A percentile compares a stretch with the other conserved stretches of the same genome.
These are phyloP conservation scores for Ephestia elutella DNA, from an alignment of 1,140 invertebrate genomes.

Conservation along the genomic window DNA sequence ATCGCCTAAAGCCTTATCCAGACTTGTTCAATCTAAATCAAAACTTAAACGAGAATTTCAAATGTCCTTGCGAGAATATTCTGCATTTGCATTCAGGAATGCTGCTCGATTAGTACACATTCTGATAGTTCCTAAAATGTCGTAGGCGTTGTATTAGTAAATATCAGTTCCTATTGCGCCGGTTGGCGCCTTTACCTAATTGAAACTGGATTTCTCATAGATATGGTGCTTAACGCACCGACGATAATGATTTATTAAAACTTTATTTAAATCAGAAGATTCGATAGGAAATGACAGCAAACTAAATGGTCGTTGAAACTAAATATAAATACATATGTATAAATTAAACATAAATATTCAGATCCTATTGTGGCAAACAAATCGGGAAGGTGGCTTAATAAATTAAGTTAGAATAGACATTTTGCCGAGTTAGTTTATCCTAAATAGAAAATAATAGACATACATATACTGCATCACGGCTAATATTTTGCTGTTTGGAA, in stretches of 20 bases:
- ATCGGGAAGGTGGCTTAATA: too few species aligned
- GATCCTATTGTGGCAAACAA: too few species aligned
- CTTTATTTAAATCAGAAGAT: background rate
- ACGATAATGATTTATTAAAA: background rate
- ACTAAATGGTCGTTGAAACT: too few species aligned
- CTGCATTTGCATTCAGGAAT: constrained; percentile 64
- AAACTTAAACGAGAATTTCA: constrained; percentile 8
- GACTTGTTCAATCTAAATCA: background rate
- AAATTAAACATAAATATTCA: constrained; percentile 4
- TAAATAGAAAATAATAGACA: too few species aligned
- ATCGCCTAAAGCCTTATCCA: constrained; percentile 28
- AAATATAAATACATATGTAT: background rate
- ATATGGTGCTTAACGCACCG: background rate
- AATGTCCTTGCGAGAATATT: constrained; percentile 57
- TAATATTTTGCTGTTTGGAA: too few species aligned
- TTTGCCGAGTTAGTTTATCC: too few species aligned
- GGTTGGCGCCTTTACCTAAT: constrained; percentile 41
- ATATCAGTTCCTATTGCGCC: constrained; percentile 38
- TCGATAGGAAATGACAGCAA: background rate
- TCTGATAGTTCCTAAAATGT: constrained; percentile 46
- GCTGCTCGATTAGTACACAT: constrained; percentile 64
- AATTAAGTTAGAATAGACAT: too few species aligned
- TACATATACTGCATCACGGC: too few species aligned
- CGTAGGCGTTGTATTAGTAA: constrained; percentile 59
- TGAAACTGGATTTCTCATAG: constrained; percentile 18